Evolutionary conservation across 2,113 vertebrate genomes (phyloP).

Genomic region (Balaenoptera acutorostrata): DNA sequence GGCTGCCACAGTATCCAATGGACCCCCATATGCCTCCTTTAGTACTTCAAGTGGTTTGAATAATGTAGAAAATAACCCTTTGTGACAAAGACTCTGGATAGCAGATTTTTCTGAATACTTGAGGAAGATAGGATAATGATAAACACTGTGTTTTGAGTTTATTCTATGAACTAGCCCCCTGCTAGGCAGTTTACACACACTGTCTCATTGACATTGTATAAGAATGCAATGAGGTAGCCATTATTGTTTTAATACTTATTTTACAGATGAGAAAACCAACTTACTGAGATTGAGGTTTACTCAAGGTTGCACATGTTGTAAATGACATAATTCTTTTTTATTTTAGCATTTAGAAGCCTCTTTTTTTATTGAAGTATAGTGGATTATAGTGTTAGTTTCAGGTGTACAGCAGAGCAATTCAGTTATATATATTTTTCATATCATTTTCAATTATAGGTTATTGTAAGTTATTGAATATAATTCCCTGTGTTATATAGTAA

Average conservation of each 20-base stretch:
- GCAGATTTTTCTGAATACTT: neutral
- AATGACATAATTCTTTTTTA: neutral
- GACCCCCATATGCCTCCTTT: neutral
- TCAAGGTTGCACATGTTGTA: neutral
- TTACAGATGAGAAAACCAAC: neutral
- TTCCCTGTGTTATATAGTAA: neutral
- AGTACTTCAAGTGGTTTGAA: neutral
- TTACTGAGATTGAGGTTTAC: neutral
- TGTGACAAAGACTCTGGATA: neutral
- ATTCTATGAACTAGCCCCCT: neutral
- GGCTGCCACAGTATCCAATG: neutral
- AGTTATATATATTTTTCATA: neutral
- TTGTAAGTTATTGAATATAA: neutral
- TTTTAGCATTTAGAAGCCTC: neutral
- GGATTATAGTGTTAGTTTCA: neutral
- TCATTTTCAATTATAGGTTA: neutral
- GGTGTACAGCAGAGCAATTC: neutral
- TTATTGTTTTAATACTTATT: neutral
- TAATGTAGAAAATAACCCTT: neutral
- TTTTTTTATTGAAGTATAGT: neutral
- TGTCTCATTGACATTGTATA: neutral
- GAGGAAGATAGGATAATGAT: neutral
- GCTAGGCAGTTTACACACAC: neutral
- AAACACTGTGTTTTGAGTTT: neutral
- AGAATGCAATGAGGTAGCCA: neutral